A percentile compares a stretch with the other conserved stretches of the same genome.
These are phyloP conservation scores for Drosophila gunungcola DNA, from an alignment of 1,140 invertebrate genomes.

Conservation along the genomic window DNA sequence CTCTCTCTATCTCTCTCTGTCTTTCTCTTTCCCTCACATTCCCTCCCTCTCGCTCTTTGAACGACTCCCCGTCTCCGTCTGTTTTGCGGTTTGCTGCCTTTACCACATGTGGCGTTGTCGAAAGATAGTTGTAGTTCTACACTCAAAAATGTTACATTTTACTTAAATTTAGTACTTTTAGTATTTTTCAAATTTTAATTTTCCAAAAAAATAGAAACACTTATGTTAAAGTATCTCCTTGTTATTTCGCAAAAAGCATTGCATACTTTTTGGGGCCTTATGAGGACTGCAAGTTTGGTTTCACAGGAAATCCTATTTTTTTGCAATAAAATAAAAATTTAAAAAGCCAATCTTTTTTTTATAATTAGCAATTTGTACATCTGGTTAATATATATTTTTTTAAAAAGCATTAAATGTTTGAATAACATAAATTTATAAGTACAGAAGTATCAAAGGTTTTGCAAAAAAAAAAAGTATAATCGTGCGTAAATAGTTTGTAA, in stretches of 20 bases:
- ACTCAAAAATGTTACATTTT: not conserved
- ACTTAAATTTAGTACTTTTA: no score
- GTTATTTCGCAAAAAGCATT: not conserved
- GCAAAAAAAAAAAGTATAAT: no score
- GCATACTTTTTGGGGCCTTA: not conserved
- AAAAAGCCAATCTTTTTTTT: no score
- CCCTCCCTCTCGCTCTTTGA: constrained; percentile 18
- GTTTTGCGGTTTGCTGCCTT: constrained; percentile 45
- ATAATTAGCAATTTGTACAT: no score
- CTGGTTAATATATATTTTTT: no score
- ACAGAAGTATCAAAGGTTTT: no score
- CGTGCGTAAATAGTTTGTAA: no score
- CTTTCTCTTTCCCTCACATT: constrained; percentile 22
- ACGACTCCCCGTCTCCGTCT: constrained; percentile 30
- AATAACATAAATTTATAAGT: no score
- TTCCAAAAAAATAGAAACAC: not conserved
- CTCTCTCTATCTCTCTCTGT: constrained; percentile 33
- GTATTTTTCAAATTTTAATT: not conserved
- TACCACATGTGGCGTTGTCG: constrained; percentile 52
- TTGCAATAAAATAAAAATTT: no score
- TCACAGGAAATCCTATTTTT: not conserved
- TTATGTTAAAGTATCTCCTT: no score
- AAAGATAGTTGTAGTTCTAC: constrained; percentile 52
- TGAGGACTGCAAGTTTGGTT: not conserved
- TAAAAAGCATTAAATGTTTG: no score